Evolutionary conservation across 2,888 invertebrate species (phyloP).

Genomic region (Ennomos erosarius): DNA sequence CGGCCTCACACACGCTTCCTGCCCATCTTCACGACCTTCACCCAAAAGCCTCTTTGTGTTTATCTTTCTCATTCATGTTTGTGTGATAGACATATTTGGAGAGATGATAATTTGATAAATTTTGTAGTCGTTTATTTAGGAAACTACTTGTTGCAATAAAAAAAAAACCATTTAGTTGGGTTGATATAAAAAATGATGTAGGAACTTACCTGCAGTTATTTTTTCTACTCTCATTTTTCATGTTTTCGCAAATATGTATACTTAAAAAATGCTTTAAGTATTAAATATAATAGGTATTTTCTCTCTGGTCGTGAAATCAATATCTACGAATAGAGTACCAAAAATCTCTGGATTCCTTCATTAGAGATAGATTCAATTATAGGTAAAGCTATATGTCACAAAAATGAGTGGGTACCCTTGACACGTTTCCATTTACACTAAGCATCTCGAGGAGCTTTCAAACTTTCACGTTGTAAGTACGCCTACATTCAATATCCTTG

Average conservation of each 20-base stretch:
- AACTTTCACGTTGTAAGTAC: conserved; percentile 34
- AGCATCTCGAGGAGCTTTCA: conserved; percentile 18
- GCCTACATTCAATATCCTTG: conserved; percentile 38
- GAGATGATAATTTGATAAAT: not conserved
- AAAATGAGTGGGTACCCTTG: conserved; percentile 15
- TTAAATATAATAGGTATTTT: too few relatives aligned
- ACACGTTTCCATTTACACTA: conserved; percentile 21
- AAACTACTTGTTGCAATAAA: too few relatives aligned
- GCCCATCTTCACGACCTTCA: conserved; percentile 73
- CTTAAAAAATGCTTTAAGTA: too few relatives aligned
- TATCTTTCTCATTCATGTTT: conserved; percentile 12
- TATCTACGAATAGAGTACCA: too few relatives aligned
- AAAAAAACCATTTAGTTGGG: too few relatives aligned
- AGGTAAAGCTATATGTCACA: conserved; percentile 5
- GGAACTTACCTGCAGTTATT: too few relatives aligned
- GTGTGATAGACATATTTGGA: not conserved
- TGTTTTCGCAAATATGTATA: too few relatives aligned
- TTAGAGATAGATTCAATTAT: not conserved
- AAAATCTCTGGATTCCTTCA: not conserved
- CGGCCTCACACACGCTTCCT: conserved; percentile 66
- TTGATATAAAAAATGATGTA: too few relatives aligned
- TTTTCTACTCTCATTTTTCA: not conserved
- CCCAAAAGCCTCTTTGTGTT: conserved; percentile 61
- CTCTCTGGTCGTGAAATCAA: too few relatives aligned
- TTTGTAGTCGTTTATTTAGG: too few relatives aligned